Percentiles rank a stretch among this genome's conserved stretches.
phyloP scores from a whole-genome alignment of 2,888 invertebrate species.

The Camptogramma bilineatum region DNA sequence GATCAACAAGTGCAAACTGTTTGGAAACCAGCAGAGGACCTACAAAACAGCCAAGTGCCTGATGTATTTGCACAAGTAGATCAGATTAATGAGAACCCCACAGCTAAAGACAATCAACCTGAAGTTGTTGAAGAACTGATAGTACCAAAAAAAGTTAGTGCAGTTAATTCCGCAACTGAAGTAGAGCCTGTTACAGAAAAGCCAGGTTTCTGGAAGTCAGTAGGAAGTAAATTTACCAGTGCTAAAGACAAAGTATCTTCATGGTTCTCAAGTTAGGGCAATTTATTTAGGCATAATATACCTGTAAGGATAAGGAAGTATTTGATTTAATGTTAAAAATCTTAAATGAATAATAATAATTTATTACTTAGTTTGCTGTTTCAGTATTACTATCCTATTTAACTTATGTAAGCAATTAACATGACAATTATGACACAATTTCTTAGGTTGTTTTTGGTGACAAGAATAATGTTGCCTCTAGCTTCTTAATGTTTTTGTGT shows the following conservation, averaged over 20 bases:
- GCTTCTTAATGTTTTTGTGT: no score
- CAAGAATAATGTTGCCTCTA: no score
- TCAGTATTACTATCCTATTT: no score
- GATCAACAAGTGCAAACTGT: constrained; percentile 28
- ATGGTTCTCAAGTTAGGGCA: constrained; percentile 72
- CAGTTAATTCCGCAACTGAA: constrained; percentile 49
- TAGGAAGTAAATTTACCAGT: constrained; percentile 80
- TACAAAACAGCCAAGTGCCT: constrained; percentile 24
- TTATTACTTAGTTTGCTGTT: no score
- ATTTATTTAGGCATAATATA: neutral
- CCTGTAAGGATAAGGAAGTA: neutral
- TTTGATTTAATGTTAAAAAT: neutral
- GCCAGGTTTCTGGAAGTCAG: constrained; percentile 84
- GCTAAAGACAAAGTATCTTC: constrained; percentile 83
- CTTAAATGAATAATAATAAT: neutral
- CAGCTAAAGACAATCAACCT: constrained; percentile 17
- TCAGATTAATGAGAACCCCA: constrained; percentile 20
- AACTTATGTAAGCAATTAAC: no score
- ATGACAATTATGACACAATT: no score
- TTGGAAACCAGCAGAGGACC: constrained; percentile 23
- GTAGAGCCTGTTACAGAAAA: constrained; percentile 57
- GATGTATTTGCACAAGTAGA: constrained; percentile 16
- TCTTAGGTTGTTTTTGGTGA: neutral
- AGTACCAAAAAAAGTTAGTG: constrained; percentile 41
- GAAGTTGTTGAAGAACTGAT: constrained; percentile 35